These are phyloP conservation scores for Orgyia antiqua DNA, from an alignment of 2,888 invertebrate genomes.

Conservation along the genomic window DNA sequence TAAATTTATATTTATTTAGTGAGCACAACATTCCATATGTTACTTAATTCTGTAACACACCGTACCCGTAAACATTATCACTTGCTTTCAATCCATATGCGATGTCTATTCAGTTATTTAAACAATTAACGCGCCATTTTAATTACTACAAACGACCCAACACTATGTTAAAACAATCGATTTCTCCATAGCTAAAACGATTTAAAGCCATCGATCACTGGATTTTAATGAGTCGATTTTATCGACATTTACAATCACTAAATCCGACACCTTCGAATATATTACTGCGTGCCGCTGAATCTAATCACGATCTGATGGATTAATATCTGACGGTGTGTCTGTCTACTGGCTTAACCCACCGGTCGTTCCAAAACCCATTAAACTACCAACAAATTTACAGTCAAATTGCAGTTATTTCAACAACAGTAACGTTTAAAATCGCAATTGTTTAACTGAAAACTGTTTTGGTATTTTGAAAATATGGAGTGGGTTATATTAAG, in stretches of 20 bases:
- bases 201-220: not conserved
- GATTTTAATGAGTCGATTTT: constrained; percentile 4
- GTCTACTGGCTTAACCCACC: constrained; percentile 50
- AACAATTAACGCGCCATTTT: too few species aligned
- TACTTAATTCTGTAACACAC: too few species aligned
- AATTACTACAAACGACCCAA: too few species aligned
- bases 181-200: not conserved
- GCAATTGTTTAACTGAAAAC: constrained; percentile 3
- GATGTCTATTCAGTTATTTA: too few species aligned
- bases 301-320: constrained; percentile 75
- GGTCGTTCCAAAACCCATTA: constrained; percentile 50
- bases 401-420: constrained; percentile 17
- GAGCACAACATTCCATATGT: too few species aligned
- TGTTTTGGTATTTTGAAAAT: constrained; percentile 26
- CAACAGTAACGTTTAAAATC: constrained; percentile 20
- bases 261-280: constrained; percentile 63
- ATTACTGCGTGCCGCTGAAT: constrained; percentile 74
- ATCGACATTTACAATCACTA: constrained; percentile 31
- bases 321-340: constrained; percentile 62
- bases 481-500: constrained; percentile 23
- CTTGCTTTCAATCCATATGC: too few species aligned
- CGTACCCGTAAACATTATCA: too few species aligned
- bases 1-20: too few species aligned
- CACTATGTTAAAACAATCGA: too few species aligned
- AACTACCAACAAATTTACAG: constrained; percentile 15